Base-by-base conservation (phyloP, 2,797 vertebrate species). In the Arnoldichthys spilopterus region DNA sequence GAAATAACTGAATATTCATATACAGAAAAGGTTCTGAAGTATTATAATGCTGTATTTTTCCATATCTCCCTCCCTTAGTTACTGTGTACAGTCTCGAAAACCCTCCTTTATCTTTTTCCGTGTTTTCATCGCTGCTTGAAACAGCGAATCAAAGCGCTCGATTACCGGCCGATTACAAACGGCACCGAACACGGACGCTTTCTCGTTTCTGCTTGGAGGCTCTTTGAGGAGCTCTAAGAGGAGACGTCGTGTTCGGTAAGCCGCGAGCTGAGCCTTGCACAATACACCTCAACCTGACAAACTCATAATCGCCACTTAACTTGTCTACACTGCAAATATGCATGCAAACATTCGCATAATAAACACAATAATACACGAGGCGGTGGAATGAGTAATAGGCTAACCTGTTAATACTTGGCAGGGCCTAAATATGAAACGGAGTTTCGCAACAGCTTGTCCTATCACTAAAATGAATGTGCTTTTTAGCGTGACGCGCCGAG, bases 401-500 rank as follows among this genome's bases (percentile, higher is more conserved):
- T 34, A 68, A 80, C 72, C 79, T 76, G 79, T 61, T 80, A 80
- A 80, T 80, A 71, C 73, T 71, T 76, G 73, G 79, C 73, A 80
- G 54, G 54, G 71, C 15, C 64, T 69, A 64, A 74, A 74, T 80
- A 53, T 53, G n/a, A 74, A 79, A 64, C 24, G 30, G 67, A 77
- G 56, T 77, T 75, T 72, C 61, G 45, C 56, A 74, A 67, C 61
- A 72, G 67, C 68, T 59, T 66, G 69, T 80, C 58, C 58, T 64
- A 47, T 68, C 74, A 40, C 28, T 28, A 64, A 74, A 85, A 81
- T 72, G 43, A 71, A 77, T 81, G 51, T 76, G 74, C 47, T 73
- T 81, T 82, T 80, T 69, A 64, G 75, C n/a, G 24, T 45, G 85
- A 18, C 91, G 89, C 85, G 82, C 90, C 90, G 90, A 90, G 79